Percentiles rank a stretch among this genome's conserved stretches.
Evolutionary conservation across 2,797 vertebrate genomes (phyloP).

Genomic region (Hyperoplus lanceolatus): DNA sequence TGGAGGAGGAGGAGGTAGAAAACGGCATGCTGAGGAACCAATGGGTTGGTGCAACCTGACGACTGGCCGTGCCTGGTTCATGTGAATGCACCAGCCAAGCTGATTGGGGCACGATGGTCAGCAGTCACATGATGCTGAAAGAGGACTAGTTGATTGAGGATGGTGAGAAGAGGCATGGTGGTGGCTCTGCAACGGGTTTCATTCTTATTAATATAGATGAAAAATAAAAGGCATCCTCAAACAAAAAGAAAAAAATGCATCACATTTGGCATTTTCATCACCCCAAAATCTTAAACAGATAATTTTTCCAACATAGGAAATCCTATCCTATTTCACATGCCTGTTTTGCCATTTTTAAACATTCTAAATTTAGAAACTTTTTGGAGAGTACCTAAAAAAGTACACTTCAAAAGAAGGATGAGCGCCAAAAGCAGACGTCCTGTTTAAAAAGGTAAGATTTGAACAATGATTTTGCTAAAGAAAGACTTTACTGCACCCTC

Average conservation of each 20-base stretch:
- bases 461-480: slow-evolving; percentile 38
- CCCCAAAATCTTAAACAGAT: slow-evolving; percentile 67
- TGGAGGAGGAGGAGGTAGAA: slow-evolving; percentile 98
- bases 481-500: slow-evolving; percentile 21
- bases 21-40: slow-evolving; percentile 99
- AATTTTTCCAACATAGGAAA: slow-evolving; percentile 41
- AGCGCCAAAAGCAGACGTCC: slow-evolving; percentile 23
- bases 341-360: slow-evolving; percentile 43
- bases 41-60: slow-evolving; percentile 99
- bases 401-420: slow-evolving; percentile 37
- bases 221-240: slow-evolving; percentile 92
- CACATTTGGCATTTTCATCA: slow-evolving; percentile 86
- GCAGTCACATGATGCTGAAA: slow-evolving; percentile 99
- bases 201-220: slow-evolving; percentile 99
- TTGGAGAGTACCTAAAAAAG: slow-evolving; percentile 28
- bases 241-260: slow-evolving; percentile 93
- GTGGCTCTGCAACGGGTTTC: slow-evolving; percentile 99
- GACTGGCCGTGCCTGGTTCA: slow-evolving; percentile 99
- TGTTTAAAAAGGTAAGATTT: slow-evolving; percentile 43
- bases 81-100: slow-evolving; percentile 99
- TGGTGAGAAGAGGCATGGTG: slow-evolving; percentile 99
- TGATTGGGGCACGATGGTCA: slow-evolving; percentile 99
- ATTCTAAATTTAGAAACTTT: slow-evolving; percentile 22
- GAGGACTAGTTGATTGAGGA: slow-evolving; percentile 99
- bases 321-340: slow-evolving; percentile 29